Evolutionary conservation across 1,140 invertebrate species (phyloP), one percentile per base, ranked within the genome.

Genomic region (Drosophila murphyi): DNA sequence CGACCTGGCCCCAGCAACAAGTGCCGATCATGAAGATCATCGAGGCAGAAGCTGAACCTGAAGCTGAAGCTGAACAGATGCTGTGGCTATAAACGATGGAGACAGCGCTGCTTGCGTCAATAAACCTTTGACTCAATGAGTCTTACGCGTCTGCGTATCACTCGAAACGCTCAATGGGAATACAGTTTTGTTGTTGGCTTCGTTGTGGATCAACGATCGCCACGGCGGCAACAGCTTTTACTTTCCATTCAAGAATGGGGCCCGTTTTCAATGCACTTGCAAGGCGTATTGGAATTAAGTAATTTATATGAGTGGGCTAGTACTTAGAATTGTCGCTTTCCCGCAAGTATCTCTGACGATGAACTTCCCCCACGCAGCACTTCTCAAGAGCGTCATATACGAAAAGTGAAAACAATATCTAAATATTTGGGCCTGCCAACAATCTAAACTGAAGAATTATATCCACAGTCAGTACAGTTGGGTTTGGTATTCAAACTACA

Each of bases 91-190:
- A 67, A 34, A 43, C 61, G 65, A 35, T 72, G 55, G 56, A 37
- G 39, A 52, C 39, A 41, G 2, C 39, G 39, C 59, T 47, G n/a
- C 31, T 61, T 73, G 64, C 77, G 85, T 88, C 85, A 85, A 88
- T 89, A 88, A 88, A 88, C 85, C 85, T 88, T 78, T 83, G 80
- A 68, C 85, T 88, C 80, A 71, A 83, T 78, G 83, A 72, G 37
- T 67, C 72, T 88, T 82, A 74, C 61, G 76, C 41, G 31, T 20
- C 64, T 60, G 81, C 82, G 83, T 88, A 87, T 88, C 83, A 87
- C 62, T 61, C 63, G 50, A 69, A 48, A 32, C 43, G 56, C 75
- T 70, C 75, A 63, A 70, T 74, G 72, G 72, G 68, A 76, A 72
- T 64, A 50, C 43, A 57, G 48, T 55, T 2, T 34, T 45, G 45